Evolutionary conservation across 2,113 vertebrate species (phyloP), one percentile per base, ranked within the genome.

Genomic region (Stomatorhinus ivindoensis): DNA sequence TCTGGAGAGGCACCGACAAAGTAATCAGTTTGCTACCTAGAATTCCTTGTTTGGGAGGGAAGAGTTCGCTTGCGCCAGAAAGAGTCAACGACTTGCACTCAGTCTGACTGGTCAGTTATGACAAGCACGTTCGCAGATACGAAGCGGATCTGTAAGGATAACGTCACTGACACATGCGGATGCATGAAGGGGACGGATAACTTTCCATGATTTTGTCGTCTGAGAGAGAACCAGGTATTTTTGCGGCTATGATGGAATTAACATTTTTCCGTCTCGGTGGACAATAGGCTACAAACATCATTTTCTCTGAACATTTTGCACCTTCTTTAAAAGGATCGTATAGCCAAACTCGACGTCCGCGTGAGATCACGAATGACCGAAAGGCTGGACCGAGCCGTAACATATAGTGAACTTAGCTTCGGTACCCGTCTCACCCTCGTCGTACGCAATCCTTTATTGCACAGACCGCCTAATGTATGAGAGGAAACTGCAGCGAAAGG

Each of bases 41-140:
- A 93, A 94, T 94, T 93, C 94, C 93, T 93, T 94, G 94, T 95
- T 93, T 92, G 94, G 93, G 94, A 94, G 93, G 93, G 94, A 92
- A 92, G 91, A 58, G 13, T 92, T 69, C 86, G 31, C 31, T 17
- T 89, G 73, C 31, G 76, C 39, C 50, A 7, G 27, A 27, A 89
- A 93, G 93, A 91, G 91, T 93, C 92, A 94, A 92, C 92, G 91
- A 91, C 92, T 91, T 93, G 93, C 93, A 94, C 94, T 93, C 93
- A 91, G 92, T 94, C 91, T 88, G 93, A 94, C 92, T 87, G 61
- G 58, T 46, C 91, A 91, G 84, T 27, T 51, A 55, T 61, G 53
- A 65, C 53, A 24, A 58, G 31, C 53, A 87, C 51, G 85, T 53
- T 19, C 86, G 69, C 51, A 84, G 86, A 51, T n/a, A 48, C 46